Base-by-base conservation (phyloP, 2,797 vertebrate species). In the Hypotaenidia okinawae region DNA sequence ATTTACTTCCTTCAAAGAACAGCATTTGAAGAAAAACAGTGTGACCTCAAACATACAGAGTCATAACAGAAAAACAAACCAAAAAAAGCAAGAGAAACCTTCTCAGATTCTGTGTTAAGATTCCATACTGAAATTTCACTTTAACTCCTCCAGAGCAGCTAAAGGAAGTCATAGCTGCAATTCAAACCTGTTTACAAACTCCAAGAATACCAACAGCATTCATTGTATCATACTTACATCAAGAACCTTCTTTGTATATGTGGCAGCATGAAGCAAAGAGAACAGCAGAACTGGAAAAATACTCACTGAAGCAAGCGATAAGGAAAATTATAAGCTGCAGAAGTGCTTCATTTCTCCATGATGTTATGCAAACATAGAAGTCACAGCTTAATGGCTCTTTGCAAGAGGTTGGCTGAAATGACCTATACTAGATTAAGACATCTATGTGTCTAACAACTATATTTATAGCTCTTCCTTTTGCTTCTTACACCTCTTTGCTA, bases 211-310 rank as follows among this genome's bases (percentile, higher is more conserved):
- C 39, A 88, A 66, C 19, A 66, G 21, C n/a, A 87, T 52, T 79
- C 63, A 64, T 32, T 8, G 5, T 13, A 58, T 45, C 62, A 86
- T 96, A 99, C 99, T 99, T 98, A 99, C 99, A 97, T 99, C 99
- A 82, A 99, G 98, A 93, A 99, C 98, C 95, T 99, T 99, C 98
- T 99, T 99, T n/a, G 99, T 99, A 90, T 99, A 99, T 4, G 99
- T 99, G 16, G 99, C 99, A 84, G 99, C 99, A 84, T 99, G 99
- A 96, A 99, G 99, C 97, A 99, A 97, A 32, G 99, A 99, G 97
- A 99, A 99, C 35, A 99, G 98, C 87, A 99, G 98, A 90, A 99
- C 99, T 51, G 99, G 99, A 88, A 99, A 99, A 96, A 99, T 99
- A 97, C 99, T 99, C 99, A 99, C 99, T 99, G 98, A 96, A 98